Base-by-base conservation (phyloP, 2,113 vertebrate species). In the Numenius arquata region DNA sequence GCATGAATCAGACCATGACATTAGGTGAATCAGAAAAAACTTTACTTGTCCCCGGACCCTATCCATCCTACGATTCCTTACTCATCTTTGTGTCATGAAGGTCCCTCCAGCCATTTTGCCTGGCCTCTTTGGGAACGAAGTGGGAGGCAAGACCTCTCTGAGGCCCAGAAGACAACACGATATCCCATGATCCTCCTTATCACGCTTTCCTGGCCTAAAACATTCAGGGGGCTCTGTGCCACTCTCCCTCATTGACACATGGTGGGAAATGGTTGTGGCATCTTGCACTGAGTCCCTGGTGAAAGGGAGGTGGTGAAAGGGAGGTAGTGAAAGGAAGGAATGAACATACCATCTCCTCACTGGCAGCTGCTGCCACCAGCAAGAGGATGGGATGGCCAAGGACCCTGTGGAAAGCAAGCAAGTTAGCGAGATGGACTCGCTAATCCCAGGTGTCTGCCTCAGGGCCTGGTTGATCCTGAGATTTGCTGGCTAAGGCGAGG, bases 221-320 rank as follows among this genome's bases (percentile, higher is more conserved):
- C 15, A 29, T 43, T 63, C 3, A 10, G 1, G 8, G 32, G 43
- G 27, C 18, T 89, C 38, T 14, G 17, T n/a, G 50, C 26, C 41
- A 6, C 72, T 50, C 25, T 77, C 47, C 23, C 8, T 48, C 40
- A 32, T 0, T 61, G 66, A 34, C 25, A 29, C 0, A 1, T 0
- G 3, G 38, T 10, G 6, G 22, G 36, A 50, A 81, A 82, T 5
- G 13, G 29, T 32, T 75, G 52, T 21, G 47, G 19, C 29, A 81
- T n/a, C 43, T 77, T 27, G 23, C 53, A 26, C 27, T 3, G 59
- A 84, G 61, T 43, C n/a, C 18, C 29, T 8, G 21, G 22, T 41
- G 66, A 66, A 66, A 87, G 26, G 30, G 23, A 67, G 20, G 12
- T 4, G 32, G 40, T 21, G 26, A 72, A 59, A 71, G 17, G 43